phyloP scores from a whole-genome alignment of 2,113 vertebrate species.

The Delphinus delphis region DNA sequence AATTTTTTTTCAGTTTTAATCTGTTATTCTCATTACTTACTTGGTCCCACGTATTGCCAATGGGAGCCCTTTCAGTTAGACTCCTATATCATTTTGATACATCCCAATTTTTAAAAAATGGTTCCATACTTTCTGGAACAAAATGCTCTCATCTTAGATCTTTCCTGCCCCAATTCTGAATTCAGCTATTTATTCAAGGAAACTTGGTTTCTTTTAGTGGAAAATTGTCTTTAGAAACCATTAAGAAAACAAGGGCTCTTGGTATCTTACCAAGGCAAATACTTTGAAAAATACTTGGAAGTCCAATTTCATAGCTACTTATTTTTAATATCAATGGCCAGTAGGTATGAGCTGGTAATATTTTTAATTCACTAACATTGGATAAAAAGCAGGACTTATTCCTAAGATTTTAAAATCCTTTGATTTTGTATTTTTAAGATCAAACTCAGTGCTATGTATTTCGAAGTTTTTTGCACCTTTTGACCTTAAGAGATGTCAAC shows the following conservation, averaged over 20 bases:
- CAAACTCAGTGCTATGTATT: slow-evolving; percentile 2
- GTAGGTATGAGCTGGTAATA: neutral
- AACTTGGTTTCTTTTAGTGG: neutral
- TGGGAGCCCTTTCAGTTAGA: neutral
- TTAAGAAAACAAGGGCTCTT: neutral
- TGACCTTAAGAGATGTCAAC: slow-evolving; percentile 16
- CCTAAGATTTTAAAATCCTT: slow-evolving; percentile 12
- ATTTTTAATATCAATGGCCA: neutral
- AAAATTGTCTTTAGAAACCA: neutral
- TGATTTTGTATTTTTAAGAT: slow-evolving; percentile 50
- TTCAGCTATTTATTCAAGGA: neutral
- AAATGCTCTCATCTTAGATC: neutral
- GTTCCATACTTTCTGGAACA: neutral
- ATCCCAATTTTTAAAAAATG: neutral
- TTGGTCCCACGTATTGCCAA: neutral
- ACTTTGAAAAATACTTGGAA: neutral
- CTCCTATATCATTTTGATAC: neutral
- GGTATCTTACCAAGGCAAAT: neutral
- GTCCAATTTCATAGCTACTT: neutral
- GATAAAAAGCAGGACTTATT: neutral
- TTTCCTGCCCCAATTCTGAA: neutral
- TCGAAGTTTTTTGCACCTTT: slow-evolving; percentile 32
- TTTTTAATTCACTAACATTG: neutral
- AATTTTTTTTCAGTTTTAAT: neutral
- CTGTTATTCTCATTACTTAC: neutral